A percentile compares a stretch with the other conserved stretches of the same genome.
Conservation (phyloP, 2,888 invertebrate genomes). For the Ceramica pisi region DNA sequence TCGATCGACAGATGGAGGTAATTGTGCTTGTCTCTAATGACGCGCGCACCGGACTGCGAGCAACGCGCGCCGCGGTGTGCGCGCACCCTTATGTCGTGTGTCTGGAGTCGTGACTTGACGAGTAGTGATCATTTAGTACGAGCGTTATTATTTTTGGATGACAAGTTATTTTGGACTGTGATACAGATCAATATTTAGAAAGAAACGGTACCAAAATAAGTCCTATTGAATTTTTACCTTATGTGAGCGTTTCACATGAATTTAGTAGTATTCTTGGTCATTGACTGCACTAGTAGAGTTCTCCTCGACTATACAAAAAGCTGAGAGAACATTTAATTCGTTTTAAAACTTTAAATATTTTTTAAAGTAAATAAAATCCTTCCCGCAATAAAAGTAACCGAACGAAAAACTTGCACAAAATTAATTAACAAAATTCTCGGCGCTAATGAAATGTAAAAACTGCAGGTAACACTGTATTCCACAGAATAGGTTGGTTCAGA, state of each 20-base stretch:
- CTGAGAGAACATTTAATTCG: background rate
- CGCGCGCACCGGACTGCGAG: conserved; percentile 23
- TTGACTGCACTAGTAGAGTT: background rate
- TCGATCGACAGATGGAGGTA: conserved; percentile 73
- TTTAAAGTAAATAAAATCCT: conserved; percentile 36
- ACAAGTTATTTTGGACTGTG: background rate
- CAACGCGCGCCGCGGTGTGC: conserved; percentile 4
- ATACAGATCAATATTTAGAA: background rate
- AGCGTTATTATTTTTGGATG: conserved; percentile 15
- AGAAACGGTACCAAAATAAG: background rate
- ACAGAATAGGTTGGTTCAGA: background rate
- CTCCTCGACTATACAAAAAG: background rate
- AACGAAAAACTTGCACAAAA: conserved; percentile 49
- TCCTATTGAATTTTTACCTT: background rate
- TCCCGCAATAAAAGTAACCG: conserved; percentile 32
- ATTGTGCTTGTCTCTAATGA: conserved; percentile 65
- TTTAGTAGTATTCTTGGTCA: background rate
- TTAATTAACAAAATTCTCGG: conserved; percentile 52
- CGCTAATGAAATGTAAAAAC: conserved; percentile 56
- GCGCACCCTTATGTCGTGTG: conserved; percentile 33
- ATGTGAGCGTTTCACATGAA: background rate
- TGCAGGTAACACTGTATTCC: conserved; percentile 32
- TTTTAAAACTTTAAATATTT: conserved; percentile 26
- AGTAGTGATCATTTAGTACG: background rate
- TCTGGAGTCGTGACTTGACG: conserved; percentile 14